A percentile compares a stretch with the other conserved stretches of the same genome.
Evolutionary conservation across 2,888 invertebrate genomes (phyloP).

Genomic region (Drosophila maculinotata): DNA sequence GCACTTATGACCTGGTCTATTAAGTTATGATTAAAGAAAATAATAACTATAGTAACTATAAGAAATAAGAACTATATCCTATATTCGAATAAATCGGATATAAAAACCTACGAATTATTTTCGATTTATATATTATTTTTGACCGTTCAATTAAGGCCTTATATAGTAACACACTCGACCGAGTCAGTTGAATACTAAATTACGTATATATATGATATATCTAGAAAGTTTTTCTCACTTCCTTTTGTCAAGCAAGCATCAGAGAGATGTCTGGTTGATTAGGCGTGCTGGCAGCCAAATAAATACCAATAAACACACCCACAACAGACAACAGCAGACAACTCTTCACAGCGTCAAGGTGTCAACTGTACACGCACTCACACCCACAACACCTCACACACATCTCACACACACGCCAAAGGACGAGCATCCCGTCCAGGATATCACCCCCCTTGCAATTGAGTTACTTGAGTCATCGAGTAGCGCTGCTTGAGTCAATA

Average conservation of each 20-base stretch:
- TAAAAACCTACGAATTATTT: too few relatives aligned
- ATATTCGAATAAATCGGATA: too few relatives aligned
- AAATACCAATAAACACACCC: constrained; percentile 71
- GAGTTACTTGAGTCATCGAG: constrained; percentile 62
- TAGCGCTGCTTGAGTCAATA: constrained; percentile 61
- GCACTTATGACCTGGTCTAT: too few relatives aligned
- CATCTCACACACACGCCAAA: constrained; percentile 21
- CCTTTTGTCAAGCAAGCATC: constrained; percentile 26
- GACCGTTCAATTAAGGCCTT: background rate
- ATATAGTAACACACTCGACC: background rate
- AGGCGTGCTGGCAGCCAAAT: constrained; percentile 73
- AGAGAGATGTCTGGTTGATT: constrained; percentile 67
- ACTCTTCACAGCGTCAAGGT: constrained; percentile 63
- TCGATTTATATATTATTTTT: background rate
- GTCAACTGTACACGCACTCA: constrained; percentile 73
- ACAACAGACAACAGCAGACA: constrained; percentile 3
- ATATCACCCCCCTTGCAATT: constrained; percentile 22
- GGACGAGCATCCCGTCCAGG: background rate
- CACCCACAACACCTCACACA: constrained; percentile 17
- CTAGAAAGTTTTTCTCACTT: constrained; percentile 13
- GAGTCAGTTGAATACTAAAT: constrained; percentile 13
- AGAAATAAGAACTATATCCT: too few relatives aligned
- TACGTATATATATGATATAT: constrained; percentile 7
- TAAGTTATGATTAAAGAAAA: too few relatives aligned
- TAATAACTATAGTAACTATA: too few relatives aligned